Evolutionary conservation across 2,797 vertebrate species (phyloP).

Genomic region (Neosilurus hyrtlii): DNA sequence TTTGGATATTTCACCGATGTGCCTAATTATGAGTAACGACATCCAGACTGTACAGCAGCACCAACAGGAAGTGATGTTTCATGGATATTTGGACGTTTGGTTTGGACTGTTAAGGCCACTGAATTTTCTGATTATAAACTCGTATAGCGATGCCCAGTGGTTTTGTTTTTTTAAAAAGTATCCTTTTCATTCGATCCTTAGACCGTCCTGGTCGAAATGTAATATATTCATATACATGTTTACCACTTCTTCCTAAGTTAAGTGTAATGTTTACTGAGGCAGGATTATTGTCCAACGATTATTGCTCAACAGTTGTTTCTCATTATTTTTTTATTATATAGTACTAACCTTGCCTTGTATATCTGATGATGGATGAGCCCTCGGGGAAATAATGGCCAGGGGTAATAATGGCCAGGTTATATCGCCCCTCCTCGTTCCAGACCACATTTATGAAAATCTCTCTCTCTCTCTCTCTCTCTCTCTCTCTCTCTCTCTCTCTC

Average conservation of each 20-base stretch:
- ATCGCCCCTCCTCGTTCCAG: not conserved
- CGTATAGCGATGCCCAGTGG: conserved; percentile 5
- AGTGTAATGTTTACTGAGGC: conserved; percentile 67
- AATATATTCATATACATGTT: conserved; percentile 55
- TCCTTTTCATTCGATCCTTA: conserved; percentile 19
- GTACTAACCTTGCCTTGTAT: not conserved
- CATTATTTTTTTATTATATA: conserved; percentile 12
- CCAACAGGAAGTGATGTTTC: conserved; percentile 6
- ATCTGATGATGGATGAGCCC: not conserved
- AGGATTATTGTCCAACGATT: conserved; percentile 73
- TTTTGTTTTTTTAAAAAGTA: conserved; percentile 21
- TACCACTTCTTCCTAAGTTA: conserved; percentile 65
- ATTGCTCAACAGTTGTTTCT: conserved; percentile 34
- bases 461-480: no score
- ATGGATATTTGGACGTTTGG: not conserved
- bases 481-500: no score
- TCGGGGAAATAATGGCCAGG: not conserved
- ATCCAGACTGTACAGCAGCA: conserved; percentile 20
- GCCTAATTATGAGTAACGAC: conserved; percentile 38
- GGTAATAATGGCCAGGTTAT: conserved; percentile 11
- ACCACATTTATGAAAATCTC: not conserved
- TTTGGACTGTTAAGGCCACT: conserved; percentile 24
- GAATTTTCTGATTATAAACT: conserved; percentile 20
- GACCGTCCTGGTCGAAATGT: conserved; percentile 47
- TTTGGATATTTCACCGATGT: conserved; percentile 49